Conservation (phyloP, 2,888 invertebrate genomes). For the Drymonia ruficornis region DNA sequence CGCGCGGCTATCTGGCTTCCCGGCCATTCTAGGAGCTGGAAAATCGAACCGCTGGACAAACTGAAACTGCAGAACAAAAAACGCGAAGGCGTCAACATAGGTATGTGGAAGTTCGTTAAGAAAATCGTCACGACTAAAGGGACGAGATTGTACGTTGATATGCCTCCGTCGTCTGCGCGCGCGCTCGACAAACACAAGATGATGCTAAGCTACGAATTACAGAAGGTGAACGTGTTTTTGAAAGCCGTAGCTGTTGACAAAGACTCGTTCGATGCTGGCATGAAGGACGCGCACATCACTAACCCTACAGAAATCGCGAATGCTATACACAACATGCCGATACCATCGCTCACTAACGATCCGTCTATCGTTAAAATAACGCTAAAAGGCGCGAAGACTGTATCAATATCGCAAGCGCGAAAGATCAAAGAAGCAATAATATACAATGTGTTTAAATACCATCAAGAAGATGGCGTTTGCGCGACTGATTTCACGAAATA, state of each 20-base stretch:
- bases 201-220: constrained; percentile 72
- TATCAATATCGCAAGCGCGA: constrained; percentile 53
- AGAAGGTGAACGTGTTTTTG: constrained; percentile 70
- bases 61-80: constrained; percentile 67
- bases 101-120: constrained; percentile 75
- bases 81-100: constrained; percentile 57
- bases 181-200: constrained; percentile 65
- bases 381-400: constrained; percentile 56
- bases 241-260: constrained; percentile 74
- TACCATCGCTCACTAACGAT: constrained; percentile 58
- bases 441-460: constrained; percentile 64
- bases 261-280: constrained; percentile 65
- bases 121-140: constrained; percentile 65
- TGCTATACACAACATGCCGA: constrained; percentile 48
- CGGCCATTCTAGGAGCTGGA: constrained; percentile 62
- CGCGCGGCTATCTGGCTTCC: constrained; percentile 76
- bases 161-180: constrained; percentile 71
- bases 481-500: constrained; percentile 67
- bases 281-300: constrained; percentile 47
- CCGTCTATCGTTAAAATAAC: constrained; percentile 58
- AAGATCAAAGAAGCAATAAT: constrained; percentile 69
- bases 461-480: constrained; percentile 45
- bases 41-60: constrained; percentile 65
- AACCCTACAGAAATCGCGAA: constrained; percentile 38
- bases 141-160: constrained; percentile 72